A percentile compares a stretch with the other conserved stretches of the same genome.
These are phyloP conservation scores for Acipenser transmontanus DNA, from an alignment of 2,797 vertebrate genomes.

Conservation along the genomic window DNA sequence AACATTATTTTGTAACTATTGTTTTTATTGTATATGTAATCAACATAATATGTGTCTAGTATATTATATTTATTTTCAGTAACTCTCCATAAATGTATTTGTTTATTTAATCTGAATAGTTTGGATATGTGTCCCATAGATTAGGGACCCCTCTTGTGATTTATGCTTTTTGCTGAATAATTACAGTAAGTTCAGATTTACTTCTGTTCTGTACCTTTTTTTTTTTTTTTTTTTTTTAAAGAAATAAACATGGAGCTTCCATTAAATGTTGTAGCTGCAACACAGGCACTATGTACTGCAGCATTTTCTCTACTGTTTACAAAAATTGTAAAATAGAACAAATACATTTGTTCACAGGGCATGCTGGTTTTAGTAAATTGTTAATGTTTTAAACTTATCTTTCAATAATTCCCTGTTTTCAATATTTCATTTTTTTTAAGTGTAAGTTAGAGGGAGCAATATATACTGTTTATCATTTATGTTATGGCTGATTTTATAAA, in stretches of 20 bases:
- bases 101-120: conserved; percentile 53
- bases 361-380: no score
- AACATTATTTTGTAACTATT: conserved; percentile 9
- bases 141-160: conserved; percentile 25
- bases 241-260: conserved; percentile 35
- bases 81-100: conserved; percentile 37
- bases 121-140: conserved; percentile 18
- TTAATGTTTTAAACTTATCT: no score
- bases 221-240: conserved; percentile 36
- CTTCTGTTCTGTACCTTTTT: background rate
- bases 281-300: conserved; percentile 45
- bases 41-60: conserved; percentile 42
- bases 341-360: no score
- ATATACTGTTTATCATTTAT: no score
- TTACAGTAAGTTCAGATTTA: conserved; percentile 19
- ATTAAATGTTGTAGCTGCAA: conserved; percentile 53
- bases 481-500: no score
- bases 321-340: no score
- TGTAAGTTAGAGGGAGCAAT: no score
- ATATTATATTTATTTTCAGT: conserved; percentile 62
- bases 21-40: conserved; percentile 45
- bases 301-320: conserved; percentile 39
- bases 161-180: conserved; percentile 45
- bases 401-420: no score
- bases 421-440: no score